Conservation (phyloP, 2,113 vertebrate species). For the Enhydra lutris region DNA sequence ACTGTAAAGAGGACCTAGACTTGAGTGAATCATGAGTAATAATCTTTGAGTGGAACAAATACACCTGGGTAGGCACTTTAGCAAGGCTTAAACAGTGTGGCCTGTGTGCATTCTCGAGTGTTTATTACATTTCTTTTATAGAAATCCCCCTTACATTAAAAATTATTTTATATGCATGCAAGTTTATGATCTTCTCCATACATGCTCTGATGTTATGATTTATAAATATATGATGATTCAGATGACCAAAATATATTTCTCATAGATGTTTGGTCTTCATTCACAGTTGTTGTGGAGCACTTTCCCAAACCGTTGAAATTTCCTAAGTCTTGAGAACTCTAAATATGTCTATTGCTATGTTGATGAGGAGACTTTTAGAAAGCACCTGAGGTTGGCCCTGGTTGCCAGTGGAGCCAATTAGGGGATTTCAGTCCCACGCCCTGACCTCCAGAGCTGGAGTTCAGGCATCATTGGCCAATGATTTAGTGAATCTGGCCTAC, state of each 20-base stretch:
- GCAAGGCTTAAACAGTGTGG: slow-evolving; percentile 48
- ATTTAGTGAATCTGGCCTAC: background rate
- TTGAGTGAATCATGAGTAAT: slow-evolving; percentile 39
- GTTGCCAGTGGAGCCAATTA: background rate
- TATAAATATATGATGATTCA: background rate
- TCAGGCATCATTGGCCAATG: background rate
- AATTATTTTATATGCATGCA: background rate
- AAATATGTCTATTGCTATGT: background rate
- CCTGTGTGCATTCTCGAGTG: slow-evolving; percentile 1
- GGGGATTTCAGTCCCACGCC: background rate
- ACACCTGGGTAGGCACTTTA: background rate
- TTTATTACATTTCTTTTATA: slow-evolving; percentile 41
- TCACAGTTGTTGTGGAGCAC: background rate
- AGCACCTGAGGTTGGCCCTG: background rate
- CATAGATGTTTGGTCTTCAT: background rate
- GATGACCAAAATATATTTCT: background rate
- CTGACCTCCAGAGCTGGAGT: background rate
- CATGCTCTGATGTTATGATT: background rate
- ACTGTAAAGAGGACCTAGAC: background rate
- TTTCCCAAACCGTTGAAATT: background rate
- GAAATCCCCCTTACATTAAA: background rate
- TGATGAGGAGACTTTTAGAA: background rate
- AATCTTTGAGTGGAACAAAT: slow-evolving; percentile 1
- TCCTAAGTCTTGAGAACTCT: background rate
- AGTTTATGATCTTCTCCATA: slow-evolving; percentile 3